Evolutionary conservation across 1,140 invertebrate species (phyloP).

Genomic region (Lerema accius): DNA sequence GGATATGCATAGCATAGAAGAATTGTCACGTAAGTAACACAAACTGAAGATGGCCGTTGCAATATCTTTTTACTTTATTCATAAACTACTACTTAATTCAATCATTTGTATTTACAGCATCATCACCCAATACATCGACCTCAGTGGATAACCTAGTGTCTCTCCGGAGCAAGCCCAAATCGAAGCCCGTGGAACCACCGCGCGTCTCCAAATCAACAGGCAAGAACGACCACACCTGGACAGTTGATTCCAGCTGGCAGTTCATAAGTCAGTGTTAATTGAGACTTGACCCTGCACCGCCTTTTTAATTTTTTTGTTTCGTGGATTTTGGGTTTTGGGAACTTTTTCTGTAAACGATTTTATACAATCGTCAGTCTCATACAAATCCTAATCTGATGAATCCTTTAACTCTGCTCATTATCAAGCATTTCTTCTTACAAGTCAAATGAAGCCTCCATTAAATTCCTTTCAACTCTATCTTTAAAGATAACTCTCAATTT

Average conservation of each 20-base stretch:
- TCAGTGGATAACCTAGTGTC: conserved; percentile 87
- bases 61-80: too few species aligned
- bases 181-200: conserved; percentile 89
- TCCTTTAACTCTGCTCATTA: not conserved
- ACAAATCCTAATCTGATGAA: not conserved
- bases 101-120: conserved; percentile 52
- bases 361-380: not conserved
- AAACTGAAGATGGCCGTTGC: too few species aligned
- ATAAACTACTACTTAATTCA: too few species aligned
- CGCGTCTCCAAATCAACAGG: conserved; percentile 84
- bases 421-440: not conserved
- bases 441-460: too few species aligned
- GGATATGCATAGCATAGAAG: conserved; percentile 83
- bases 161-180: conserved; percentile 82
- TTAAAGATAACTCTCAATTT: not conserved
- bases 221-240: conserved; percentile 88
- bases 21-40: conserved; percentile 76
- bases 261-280: conserved; percentile 87
- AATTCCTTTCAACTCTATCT: not conserved
- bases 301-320: conserved; percentile 22
- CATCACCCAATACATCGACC: conserved; percentile 84
- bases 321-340: conserved; percentile 23
- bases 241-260: conserved; percentile 93
- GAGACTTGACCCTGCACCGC: conserved; percentile 25
- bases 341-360: too few species aligned